These are phyloP conservation scores for Camponotus floridanus DNA, from an alignment of 1,140 invertebrate genomes.

Conservation along the genomic window DNA sequence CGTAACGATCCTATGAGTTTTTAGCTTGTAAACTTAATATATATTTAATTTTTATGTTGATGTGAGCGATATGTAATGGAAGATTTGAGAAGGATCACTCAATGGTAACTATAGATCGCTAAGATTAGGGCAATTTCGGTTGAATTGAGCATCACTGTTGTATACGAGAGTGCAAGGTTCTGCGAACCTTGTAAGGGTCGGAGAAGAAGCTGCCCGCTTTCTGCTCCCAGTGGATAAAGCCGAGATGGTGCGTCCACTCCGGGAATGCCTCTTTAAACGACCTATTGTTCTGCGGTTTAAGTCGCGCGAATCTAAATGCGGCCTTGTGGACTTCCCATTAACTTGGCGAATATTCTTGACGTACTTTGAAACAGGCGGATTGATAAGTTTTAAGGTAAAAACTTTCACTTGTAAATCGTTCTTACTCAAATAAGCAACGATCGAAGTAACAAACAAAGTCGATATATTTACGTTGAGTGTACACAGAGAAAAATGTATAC, in stretches of 20 bases:
- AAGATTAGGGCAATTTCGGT: background rate
- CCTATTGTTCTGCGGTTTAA: slow-evolving; percentile 61
- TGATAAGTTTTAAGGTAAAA: slow-evolving; percentile 23
- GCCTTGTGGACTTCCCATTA: background rate
- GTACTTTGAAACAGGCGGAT: background rate
- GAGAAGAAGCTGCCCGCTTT: slow-evolving; percentile 68
- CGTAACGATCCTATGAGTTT: too few species aligned
- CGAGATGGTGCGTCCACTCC: background rate
- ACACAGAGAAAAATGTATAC: too few species aligned
- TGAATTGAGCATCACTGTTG: slow-evolving; percentile 65
- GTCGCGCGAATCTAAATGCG: slow-evolving; percentile 37
- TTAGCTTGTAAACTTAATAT: background rate
- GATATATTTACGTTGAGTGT: background rate
- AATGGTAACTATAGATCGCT: too few species aligned
- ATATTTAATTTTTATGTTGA: background rate
- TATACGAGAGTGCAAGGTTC: slow-evolving; percentile 37
- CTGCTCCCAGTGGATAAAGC: slow-evolving; percentile 51
- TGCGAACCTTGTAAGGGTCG: slow-evolving; percentile 66
- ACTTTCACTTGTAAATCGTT: background rate
- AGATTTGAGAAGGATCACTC: too few species aligned
- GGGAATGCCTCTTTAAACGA: slow-evolving; percentile 58
- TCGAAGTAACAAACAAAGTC: background rate
- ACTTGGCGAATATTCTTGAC: background rate
- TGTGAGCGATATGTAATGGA: background rate
- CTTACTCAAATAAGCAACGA: background rate